Base-by-base conservation (phyloP, 2,888 invertebrate genomes). In the Ochlodes sylvanus region DNA sequence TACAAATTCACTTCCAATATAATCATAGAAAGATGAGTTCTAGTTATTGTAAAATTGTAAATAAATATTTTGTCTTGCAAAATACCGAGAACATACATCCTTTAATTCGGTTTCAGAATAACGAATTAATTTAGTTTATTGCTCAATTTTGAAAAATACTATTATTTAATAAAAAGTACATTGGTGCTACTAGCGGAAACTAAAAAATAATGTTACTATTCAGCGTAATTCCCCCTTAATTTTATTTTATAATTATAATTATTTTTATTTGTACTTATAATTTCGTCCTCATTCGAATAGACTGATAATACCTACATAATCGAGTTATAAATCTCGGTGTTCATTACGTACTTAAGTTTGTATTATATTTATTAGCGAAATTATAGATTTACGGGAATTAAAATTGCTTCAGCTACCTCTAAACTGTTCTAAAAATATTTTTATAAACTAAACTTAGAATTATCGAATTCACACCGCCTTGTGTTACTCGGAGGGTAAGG, bases 141-240 rank as follows among this genome's bases (percentile, higher is more conserved):
- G 73, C 73, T 74, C 71, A 60, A 67, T 65, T 61, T 17, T 44
- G 42, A 21, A 64, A 69, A 71, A 38, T 63, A 69, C 63, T 47
- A 44, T 71, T 69, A 54, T 71, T 69, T 70, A 55, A 65, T 68
- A 66, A 62, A 70, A 70, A 70, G 69, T 71, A 82, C 79, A 86
- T 89, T 90, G 91, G 91, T 91, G 91, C 91, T 91, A 90, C 80
- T 88, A 88, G 87, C 80, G 76, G 79, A 79, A 74, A 85, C 83
- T 85, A 81, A 83, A 80, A 80, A 71, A 47, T 68, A 67, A 65
- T 14, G 58, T 65, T 58, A 65, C 65, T 68, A 68, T 62, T 50
- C 67, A 56, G 27, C 61, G 55, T 67, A 62, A 68, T 68, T 66
- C 62, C 56, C 62, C n/a, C 62, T 56, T 56, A 67, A 66, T 66